Conservation (phyloP, 1,140 invertebrate species). For the Tenebrio molitor region DNA sequence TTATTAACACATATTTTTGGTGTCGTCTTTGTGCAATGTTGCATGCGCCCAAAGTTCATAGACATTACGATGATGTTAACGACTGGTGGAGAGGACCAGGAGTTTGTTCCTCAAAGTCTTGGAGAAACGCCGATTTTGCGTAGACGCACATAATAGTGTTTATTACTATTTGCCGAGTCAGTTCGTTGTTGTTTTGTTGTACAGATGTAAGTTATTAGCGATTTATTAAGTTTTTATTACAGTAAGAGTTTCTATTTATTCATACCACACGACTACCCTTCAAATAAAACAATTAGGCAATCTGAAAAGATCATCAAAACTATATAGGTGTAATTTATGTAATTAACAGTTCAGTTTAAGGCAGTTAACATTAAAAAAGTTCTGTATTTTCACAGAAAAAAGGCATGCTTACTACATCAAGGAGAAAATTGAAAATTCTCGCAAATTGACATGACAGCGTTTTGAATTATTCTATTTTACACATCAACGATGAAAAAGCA, state of each 20-base stretch:
- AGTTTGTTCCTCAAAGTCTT: conserved; percentile 77
- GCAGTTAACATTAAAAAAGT: too few relatives aligned
- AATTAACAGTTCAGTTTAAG: too few relatives aligned
- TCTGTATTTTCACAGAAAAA: too few relatives aligned
- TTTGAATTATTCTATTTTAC: too few relatives aligned
- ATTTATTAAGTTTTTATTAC: conserved; percentile 49
- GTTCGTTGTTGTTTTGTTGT: conserved; percentile 49
- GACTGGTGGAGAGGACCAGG: conserved; percentile 88
- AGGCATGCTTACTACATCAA: too few relatives aligned
- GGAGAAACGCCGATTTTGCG: conserved; percentile 70
- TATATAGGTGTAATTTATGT: too few relatives aligned
- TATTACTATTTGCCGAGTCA: conserved; percentile 31
- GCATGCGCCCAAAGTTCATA: conserved; percentile 77
- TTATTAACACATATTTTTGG: conserved; percentile 96
- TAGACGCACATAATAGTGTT: conserved; percentile 48
- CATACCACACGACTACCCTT: not conserved
- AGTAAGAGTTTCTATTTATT: conserved; percentile 2
- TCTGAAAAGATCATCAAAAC: too few relatives aligned
- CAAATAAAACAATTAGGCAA: too few relatives aligned
- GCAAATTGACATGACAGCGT: too few relatives aligned
- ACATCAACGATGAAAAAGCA: too few relatives aligned
- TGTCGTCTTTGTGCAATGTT: conserved; percentile 93
- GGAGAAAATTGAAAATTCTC: too few relatives aligned
- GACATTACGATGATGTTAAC: conserved; percentile 86
- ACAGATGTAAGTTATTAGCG: conserved; percentile 44